Base-by-base conservation (phyloP, 1,140 invertebrate species). In the Galleria mellonella region DNA sequence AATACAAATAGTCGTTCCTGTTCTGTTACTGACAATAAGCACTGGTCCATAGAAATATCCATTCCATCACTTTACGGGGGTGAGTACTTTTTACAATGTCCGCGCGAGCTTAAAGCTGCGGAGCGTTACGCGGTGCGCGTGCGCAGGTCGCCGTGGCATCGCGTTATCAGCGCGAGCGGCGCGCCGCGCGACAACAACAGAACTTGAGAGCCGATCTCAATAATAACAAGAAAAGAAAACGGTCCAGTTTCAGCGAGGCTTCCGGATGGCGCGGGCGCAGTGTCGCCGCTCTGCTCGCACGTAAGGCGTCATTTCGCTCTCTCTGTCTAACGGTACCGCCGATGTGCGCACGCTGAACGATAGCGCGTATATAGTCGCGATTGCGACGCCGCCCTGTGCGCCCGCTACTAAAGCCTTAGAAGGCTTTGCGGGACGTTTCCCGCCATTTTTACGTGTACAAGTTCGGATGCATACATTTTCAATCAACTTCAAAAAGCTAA, bases 191-290 rank as follows among this genome's bases (percentile, higher is more conserved):
- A 83, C 81, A 82, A 84, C 81, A 85, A 83, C 81, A 84, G 73
- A 79, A 77, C 76, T 74, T 77, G 72, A 78, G 74, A 72, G 65
- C 62, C 70, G 77, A 78, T 81, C 78, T 82, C 75, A 85, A 83
- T 83, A 85, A 81, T 77, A 85, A 85, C 78, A 85, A 83, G 78
- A 85, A 85, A 84, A 85, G 82, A 85, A 85, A 85, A 85, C 82
- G 82, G 82, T 85, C 82, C 82, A 85, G 82, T 85, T 85, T 85
- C 82, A 85, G 78, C 66, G 63, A 70, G 76, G 76, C 77, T 82
- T 84, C 77, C 81, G 75, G 76, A 78, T 81, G 77, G 73, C 71
- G 72, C 66, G 74, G 68, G 52, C 61, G 47, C 46, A 45, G 36
- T 35, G 32, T 9, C 17, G 51, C 43, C 45, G 59, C 53, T 67